A percentile compares a stretch with the other conserved stretches of the same genome.
phyloP scores from a whole-genome alignment of 2,888 invertebrate genomes.

The Drosophila nigritarsus region DNA sequence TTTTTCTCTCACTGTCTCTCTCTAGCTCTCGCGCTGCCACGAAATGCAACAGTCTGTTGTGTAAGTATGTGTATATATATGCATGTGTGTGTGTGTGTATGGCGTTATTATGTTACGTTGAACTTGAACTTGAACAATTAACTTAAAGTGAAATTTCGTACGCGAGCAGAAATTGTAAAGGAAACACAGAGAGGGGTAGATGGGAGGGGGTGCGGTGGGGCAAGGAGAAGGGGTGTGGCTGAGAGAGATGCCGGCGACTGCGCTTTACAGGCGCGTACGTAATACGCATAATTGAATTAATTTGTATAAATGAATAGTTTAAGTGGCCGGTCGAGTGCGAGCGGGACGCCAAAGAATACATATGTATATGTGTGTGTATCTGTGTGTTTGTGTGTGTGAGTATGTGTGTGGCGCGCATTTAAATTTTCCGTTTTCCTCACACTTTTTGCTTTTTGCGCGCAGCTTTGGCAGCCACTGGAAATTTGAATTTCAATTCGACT shows the following conservation, averaged over 20 bases:
- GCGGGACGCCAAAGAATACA: conserved; percentile 39
- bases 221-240: neutral
- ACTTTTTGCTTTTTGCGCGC: conserved; percentile 44
- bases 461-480: conserved; percentile 59
- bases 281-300: conserved; percentile 84
- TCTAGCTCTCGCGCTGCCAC: conserved; percentile 13
- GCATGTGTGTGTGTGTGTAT: conserved; percentile 35
- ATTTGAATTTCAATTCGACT: conserved; percentile 78
- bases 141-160: conserved; percentile 83
- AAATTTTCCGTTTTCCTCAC: conserved; percentile 79
- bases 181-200: neutral
- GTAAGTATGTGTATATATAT: conserved; percentile 18
- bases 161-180: conserved; percentile 81
- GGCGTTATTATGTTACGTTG: conserved; percentile 80
- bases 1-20: conserved; percentile 46
- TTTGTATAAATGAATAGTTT: conserved; percentile 84
- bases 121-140: conserved; percentile 83
- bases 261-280: conserved; percentile 79
- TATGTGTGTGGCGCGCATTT: conserved; percentile 75
- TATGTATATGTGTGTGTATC: neutral
- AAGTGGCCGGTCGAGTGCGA: conserved; percentile 76
- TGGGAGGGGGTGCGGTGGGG: too few relatives aligned
- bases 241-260: conserved; percentile 71
- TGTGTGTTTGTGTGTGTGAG: conserved; percentile 51
- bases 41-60: conserved; percentile 61